Evolutionary conservation across 2,888 invertebrate genomes (phyloP).

Genomic region (Lutraria lutraria): DNA sequence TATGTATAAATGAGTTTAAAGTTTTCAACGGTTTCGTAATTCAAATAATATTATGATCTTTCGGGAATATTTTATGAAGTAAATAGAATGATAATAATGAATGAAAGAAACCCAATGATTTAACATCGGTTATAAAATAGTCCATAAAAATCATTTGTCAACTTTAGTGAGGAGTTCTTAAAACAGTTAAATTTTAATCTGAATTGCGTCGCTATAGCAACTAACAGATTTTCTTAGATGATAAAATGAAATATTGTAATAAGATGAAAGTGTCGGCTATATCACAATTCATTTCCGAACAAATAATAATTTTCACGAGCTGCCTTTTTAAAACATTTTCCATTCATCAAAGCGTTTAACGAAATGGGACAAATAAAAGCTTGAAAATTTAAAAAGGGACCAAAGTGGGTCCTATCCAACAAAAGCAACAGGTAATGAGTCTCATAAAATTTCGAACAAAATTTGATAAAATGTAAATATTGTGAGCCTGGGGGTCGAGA

Average conservation of each 20-base stretch:
- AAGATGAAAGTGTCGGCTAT: background rate
- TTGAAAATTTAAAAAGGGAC: conserved; percentile 4
- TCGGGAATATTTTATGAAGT: too few species aligned
- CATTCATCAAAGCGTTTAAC: background rate
- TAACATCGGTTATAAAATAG: background rate
- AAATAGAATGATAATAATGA: too few species aligned
- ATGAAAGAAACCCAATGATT: background rate
- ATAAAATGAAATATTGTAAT: background rate
- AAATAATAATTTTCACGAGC: background rate
- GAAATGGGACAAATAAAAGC: background rate
- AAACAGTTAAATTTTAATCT: background rate
- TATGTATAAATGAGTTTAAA: too few species aligned
- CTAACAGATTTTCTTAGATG: conserved; percentile 11
- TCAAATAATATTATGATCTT: too few species aligned
- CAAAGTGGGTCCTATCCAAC: background rate
- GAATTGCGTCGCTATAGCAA: background rate
- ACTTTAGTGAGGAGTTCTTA: background rate
- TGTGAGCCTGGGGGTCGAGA: conserved; percentile 29
- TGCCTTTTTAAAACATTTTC: background rate
- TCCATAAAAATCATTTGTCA: background rate
- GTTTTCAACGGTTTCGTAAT: too few species aligned
- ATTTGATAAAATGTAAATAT: conserved; percentile 38
- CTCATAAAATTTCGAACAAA: conserved; percentile 22
- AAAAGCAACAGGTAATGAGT: conserved; percentile 9
- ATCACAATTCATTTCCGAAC: conserved; percentile 5